Conservation (phyloP, 2,888 invertebrate species). For the Luffia ferchaultella region DNA sequence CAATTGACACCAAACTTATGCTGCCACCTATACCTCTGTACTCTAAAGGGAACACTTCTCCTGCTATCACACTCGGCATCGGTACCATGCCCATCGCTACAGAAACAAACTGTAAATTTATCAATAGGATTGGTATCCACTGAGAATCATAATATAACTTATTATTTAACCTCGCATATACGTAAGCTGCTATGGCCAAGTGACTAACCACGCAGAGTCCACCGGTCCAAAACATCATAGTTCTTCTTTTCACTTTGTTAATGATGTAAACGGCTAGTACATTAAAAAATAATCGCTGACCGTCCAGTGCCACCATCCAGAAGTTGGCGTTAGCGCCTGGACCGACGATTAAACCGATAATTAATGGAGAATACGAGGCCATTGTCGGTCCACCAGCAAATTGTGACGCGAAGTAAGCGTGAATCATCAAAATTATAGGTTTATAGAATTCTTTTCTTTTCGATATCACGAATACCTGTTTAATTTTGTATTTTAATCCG, state of each 20-base stretch:
- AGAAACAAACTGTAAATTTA: conserved; percentile 61
- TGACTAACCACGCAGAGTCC: conserved; percentile 63
- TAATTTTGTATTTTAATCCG: too few species aligned
- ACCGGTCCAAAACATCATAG: conserved; percentile 66
- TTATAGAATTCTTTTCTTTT: conserved; percentile 57
- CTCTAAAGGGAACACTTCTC: conserved; percentile 71
- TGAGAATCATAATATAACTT: conserved; percentile 29
- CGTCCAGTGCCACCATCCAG: conserved; percentile 71
- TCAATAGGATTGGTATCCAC: conserved; percentile 51
- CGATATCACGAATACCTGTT: conserved; percentile 22
- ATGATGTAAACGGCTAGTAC: conserved; percentile 66
- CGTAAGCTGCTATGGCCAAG: conserved; percentile 49
- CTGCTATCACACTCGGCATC: conserved; percentile 73
- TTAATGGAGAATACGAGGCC: conserved; percentile 70
- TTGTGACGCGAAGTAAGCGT: conserved; percentile 70
- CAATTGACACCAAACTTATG: conserved; percentile 63
- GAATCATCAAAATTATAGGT: conserved; percentile 64
- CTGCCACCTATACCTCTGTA: conserved; percentile 69
- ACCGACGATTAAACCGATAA: conserved; percentile 64
- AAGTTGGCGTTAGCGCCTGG: conserved; percentile 65
- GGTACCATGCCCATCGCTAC: conserved; percentile 68
- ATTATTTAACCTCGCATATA: conserved; percentile 29
- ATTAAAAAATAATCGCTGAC: conserved; percentile 66
- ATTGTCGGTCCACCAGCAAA: conserved; percentile 73
- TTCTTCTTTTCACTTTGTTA: conserved; percentile 64